Conservation (phyloP, 2,888 invertebrate species). For the Idaea dimidiata region DNA sequence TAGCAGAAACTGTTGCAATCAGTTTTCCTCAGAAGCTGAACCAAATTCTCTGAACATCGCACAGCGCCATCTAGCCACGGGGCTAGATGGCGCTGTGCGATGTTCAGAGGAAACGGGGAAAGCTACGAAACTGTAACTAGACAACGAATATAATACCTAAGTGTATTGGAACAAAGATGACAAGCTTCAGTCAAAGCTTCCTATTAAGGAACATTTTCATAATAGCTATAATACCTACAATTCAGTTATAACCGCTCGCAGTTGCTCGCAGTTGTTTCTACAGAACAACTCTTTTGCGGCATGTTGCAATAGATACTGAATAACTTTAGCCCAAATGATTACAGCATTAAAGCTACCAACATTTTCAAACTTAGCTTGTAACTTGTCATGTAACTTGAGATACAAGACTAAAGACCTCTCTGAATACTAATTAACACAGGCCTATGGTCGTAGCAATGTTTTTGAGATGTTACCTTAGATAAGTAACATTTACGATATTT, state of each 20-base stretch:
- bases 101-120: no score
- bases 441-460: constrained; percentile 7
- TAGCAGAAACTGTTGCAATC: no score
- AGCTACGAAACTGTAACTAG: no score
- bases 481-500: constrained; percentile 24
- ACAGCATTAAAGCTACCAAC: constrained; percentile 4
- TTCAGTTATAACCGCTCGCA: not conserved
- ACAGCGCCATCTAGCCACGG: no score
- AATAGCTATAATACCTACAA: not conserved
- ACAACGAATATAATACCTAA: no score
- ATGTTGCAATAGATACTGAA: not conserved
- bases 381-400: constrained; percentile 9
- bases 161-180: no score
- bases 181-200: no score
- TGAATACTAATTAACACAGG: constrained; percentile 11
- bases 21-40: no score
- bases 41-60: no score
- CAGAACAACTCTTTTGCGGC: not conserved
- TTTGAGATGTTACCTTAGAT: constrained; percentile 16
- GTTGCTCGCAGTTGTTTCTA: no score
- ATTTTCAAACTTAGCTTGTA: constrained; percentile 6
- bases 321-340: not conserved
- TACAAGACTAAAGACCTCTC: constrained; percentile 10
- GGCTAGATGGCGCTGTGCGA: no score
- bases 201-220: not conserved